Percentiles rank a stretch among this genome's conserved stretches.
Conservation (phyloP, 2,113 vertebrate genomes). For the Poeciliopsis occidentalis region DNA sequence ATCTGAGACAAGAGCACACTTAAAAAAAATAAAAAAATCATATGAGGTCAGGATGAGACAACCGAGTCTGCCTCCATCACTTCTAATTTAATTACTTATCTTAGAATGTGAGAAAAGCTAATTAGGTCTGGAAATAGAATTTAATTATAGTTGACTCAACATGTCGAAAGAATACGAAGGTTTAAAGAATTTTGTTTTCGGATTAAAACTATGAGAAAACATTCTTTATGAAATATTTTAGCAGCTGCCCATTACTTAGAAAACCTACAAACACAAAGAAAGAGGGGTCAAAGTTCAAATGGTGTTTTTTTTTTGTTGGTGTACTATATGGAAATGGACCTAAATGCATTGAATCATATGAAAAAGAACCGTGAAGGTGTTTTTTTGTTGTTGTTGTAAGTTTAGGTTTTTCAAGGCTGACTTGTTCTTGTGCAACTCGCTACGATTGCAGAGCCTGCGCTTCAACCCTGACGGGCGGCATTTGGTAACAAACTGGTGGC, state of each 20-base stretch:
- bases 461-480: not conserved
- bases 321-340: too few relatives aligned
- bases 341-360: too few relatives aligned
- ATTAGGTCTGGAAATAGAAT: conserved; percentile 11
- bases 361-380: too few relatives aligned
- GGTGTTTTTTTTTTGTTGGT: too few relatives aligned
- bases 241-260: too few relatives aligned
- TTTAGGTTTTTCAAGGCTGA: too few relatives aligned
- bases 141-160: not conserved
- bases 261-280: too few relatives aligned
- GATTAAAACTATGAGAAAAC: not conserved
- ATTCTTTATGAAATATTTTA: too few relatives aligned
- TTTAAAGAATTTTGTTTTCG: not conserved
- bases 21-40: not conserved
- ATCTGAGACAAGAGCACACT: not conserved
- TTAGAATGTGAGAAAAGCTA: not conserved
- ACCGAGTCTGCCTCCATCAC: too few relatives aligned
- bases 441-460: not conserved
- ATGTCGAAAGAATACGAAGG: not conserved
- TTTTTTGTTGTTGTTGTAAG: too few relatives aligned
- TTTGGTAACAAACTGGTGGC: conserved; percentile 22
- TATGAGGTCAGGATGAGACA: not conserved
- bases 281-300: not conserved
- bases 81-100: conserved; percentile 10
- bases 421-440: not conserved